Conservation (phyloP, 2,113 vertebrate genomes). For the Melanostigma gelatinosum region DNA sequence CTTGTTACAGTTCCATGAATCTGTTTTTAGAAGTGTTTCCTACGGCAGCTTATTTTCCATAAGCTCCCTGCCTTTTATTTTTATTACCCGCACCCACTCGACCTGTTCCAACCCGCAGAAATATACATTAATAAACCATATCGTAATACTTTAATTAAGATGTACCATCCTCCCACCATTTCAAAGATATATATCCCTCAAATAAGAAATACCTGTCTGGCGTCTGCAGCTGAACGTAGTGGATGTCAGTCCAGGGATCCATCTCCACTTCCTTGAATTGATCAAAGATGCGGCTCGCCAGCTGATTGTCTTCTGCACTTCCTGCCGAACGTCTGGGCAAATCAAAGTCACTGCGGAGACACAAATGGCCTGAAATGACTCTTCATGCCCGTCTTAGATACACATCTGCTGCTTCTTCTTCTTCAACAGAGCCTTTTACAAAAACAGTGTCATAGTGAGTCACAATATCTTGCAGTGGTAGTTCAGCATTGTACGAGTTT, state of each 20-base stretch:
- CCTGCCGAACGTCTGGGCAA: conserved; percentile 80
- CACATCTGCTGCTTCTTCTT: no score
- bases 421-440: no score
- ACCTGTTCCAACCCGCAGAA: no score
- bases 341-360: conserved; percentile 56
- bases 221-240: conserved; percentile 87
- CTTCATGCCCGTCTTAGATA: not conserved
- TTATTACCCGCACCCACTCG: no score
- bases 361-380: not conserved
- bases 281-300: conserved; percentile 72
- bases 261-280: conserved; percentile 79
- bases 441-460: no score
- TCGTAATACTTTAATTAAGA: no score
- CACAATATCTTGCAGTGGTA: no score
- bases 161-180: not conserved
- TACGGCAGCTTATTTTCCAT: not conserved
- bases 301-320: conserved; percentile 72
- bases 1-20: not conserved
- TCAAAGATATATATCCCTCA: not conserved
- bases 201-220: conserved; percentile 66
- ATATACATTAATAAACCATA: no score
- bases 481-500: no score
- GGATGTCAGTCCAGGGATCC: conserved; percentile 86
- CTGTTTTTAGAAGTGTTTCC: not conserved
- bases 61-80: not conserved